Evolutionary conservation across 2,888 invertebrate species (phyloP).

Genomic region (Julus scanicus): DNA sequence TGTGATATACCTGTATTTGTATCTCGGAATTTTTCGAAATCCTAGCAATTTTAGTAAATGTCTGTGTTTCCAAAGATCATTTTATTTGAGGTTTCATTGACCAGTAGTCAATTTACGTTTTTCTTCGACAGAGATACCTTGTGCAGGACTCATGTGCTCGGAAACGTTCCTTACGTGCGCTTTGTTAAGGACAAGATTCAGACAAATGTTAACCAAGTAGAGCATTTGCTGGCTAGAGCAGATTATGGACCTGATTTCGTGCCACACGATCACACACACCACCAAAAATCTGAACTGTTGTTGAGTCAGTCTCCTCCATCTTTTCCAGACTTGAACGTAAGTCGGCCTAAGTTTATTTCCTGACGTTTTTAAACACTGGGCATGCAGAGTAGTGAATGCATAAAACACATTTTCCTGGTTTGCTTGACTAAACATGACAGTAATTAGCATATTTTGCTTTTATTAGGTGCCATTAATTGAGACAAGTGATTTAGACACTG

Average conservation of each 20-base stretch:
- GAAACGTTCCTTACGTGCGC: slow-evolving; percentile 15
- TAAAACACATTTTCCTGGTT: neutral
- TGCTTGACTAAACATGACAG: too few species aligned
- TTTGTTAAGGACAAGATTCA: slow-evolving; percentile 44
- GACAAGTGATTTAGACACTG: neutral
- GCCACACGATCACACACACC: neutral
- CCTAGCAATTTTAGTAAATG: too few species aligned
- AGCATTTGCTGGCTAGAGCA: slow-evolving; percentile 31
- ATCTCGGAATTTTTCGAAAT: too few species aligned
- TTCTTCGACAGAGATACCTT: neutral
- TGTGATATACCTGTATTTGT: too few species aligned
- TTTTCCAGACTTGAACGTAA: slow-evolving; percentile 25
- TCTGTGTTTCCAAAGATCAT: too few species aligned
- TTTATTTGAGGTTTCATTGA: too few species aligned
- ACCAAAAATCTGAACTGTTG: neutral
- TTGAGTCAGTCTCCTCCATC: neutral
- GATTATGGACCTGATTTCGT: slow-evolving; percentile 35
- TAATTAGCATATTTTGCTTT: too few species aligned
- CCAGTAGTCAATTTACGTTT: too few species aligned
- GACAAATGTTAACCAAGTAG: neutral
- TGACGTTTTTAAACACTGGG: neutral
- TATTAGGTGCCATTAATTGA: neutral
- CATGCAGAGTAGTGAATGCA: too few species aligned
- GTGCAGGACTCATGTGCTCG: slow-evolving; percentile 13
- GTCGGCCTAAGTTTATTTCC: neutral